phyloP scores from a whole-genome alignment of 2,113 vertebrate species.

The Pluvianellus socialis region DNA sequence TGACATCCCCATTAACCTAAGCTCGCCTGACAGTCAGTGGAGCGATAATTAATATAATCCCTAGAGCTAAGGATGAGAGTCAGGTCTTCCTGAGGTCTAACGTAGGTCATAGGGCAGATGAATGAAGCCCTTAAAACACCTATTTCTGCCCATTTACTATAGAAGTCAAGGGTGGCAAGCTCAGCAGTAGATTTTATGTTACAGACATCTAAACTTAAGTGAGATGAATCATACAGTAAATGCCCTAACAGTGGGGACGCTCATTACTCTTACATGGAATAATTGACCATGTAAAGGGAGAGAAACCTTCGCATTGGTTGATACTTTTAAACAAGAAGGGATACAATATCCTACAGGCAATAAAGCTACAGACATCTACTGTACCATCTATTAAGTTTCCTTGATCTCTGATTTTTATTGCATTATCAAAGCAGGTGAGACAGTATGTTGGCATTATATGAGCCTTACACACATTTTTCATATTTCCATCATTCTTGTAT shows the following conservation, averaged over 20 bases:
- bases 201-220: constrained; percentile 23
- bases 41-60: constrained; percentile 21
- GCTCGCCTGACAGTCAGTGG: not conserved
- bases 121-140: constrained; percentile 9
- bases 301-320: not conserved
- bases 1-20: constrained; percentile 35
- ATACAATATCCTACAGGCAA: not conserved
- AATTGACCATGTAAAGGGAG: not conserved
- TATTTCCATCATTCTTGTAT: not conserved
- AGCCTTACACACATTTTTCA: not conserved
- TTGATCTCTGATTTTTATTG: constrained; percentile 11
- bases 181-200: not conserved
- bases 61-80: not conserved
- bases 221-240: constrained; percentile 22
- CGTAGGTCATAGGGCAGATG: not conserved
- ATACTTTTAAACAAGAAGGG: not conserved
- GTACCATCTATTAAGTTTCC: not conserved
- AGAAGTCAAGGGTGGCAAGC: not conserved
- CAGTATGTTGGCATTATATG: not conserved
- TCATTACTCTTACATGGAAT: not conserved
- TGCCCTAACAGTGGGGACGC: not conserved
- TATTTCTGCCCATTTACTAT: not conserved
- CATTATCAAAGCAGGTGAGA: not conserved
- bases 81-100: not conserved
- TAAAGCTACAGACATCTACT: not conserved